These are phyloP conservation scores for Caenorhabditis sulstoni DNA, from an alignment of 2,888 invertebrate genomes.

Conservation along the genomic window DNA sequence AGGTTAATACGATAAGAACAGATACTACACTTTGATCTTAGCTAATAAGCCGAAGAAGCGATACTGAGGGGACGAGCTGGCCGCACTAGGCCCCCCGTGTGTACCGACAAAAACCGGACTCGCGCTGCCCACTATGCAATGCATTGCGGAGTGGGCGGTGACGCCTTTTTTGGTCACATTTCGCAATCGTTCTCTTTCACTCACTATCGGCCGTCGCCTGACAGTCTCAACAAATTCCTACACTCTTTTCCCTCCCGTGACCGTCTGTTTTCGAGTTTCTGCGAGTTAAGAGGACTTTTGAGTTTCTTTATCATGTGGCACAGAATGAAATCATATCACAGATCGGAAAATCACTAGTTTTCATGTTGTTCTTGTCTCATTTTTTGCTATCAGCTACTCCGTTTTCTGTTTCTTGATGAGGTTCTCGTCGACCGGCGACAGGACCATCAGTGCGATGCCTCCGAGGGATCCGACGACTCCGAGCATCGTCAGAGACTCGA, in stretches of 20 bases:
- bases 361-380: too few species aligned
- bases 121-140: too few species aligned
- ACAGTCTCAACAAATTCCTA: too few species aligned
- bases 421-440: conserved; percentile 55
- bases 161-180: too few species aligned
- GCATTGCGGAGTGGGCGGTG: too few species aligned
- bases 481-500: conserved; percentile 58
- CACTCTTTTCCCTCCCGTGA: too few species aligned
- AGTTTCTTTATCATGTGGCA: not conserved
- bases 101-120: too few species aligned
- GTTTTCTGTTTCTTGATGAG: conserved; percentile 54
- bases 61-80: not conserved
- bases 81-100: too few species aligned
- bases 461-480: conserved; percentile 51
- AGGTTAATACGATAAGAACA: conserved; percentile 61
- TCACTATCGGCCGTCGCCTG: too few species aligned
- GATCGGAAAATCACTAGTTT: conserved; percentile 24
- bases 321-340: conserved; percentile 17
- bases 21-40: conserved; percentile 51
- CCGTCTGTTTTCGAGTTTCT: not conserved
- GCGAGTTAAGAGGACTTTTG: not conserved
- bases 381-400: conserved; percentile 9
- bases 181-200: too few species aligned
- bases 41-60: conserved; percentile 65
- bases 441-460: conserved; percentile 32